Evolutionary conservation across 2,797 vertebrate species (phyloP).

Genomic region (Crenichthys baileyi): DNA sequence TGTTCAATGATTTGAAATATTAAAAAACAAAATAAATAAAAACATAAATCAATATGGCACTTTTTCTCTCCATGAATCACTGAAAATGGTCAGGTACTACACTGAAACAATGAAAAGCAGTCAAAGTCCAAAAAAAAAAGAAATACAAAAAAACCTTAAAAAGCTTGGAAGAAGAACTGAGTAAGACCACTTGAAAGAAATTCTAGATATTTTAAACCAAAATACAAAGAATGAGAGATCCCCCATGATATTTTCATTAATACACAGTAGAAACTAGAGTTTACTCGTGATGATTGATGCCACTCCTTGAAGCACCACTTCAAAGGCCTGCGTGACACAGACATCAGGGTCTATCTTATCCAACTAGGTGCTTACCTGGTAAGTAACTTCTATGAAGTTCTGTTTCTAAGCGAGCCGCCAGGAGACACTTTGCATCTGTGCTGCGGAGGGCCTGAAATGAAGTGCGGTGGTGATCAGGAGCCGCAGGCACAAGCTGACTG

Average conservation of each 20-base stretch:
- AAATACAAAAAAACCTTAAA: neutral
- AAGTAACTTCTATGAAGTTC: slow-evolving; percentile 23
- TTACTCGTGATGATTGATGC: slow-evolving; percentile 19
- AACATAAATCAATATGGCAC: neutral
- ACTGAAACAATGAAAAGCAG: neutral
- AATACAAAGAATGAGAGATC: neutral
- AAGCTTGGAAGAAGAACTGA: neutral
- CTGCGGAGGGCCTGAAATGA: slow-evolving; percentile 23
- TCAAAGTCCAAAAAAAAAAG: neutral
- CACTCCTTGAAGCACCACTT: neutral
- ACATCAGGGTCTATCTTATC: slow-evolving; percentile 28
- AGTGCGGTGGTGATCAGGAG: slow-evolving; percentile 32
- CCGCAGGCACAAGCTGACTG: slow-evolving; percentile 49
- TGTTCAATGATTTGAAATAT: neutral
- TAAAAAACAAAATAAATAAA: neutral
- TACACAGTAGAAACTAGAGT: neutral
- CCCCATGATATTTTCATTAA: neutral
- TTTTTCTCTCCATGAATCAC: neutral
- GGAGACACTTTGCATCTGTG: slow-evolving; percentile 13
- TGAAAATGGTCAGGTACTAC: neutral
- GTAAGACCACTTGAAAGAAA: neutral
- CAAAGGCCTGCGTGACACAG: slow-evolving; percentile 12
- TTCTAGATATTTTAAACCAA: neutral
- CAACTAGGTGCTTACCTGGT: slow-evolving; percentile 22
- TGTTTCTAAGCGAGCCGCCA: slow-evolving; percentile 24